Percentiles rank a stretch among this genome's conserved stretches.
Conservation (phyloP, 2,113 vertebrate species). For the Rhombomys opimus region DNA sequence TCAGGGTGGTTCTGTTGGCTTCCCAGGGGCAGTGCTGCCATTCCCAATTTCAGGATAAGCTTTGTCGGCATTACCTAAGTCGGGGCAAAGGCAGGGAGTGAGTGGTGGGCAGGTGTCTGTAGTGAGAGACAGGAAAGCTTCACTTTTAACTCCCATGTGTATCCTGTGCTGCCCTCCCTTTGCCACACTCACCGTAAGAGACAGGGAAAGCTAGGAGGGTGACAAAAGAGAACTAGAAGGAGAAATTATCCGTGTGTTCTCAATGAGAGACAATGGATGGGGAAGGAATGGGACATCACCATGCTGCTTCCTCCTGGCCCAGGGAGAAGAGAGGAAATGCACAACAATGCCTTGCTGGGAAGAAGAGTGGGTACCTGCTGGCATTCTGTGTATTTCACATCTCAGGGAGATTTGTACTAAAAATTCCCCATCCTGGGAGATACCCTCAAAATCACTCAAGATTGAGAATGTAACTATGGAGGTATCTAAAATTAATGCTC, state of each 20-base stretch:
- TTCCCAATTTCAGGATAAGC: not conserved
- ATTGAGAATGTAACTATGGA: not conserved
- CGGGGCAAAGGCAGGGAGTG: not conserved
- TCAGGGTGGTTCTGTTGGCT: not conserved
- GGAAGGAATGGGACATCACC: not conserved
- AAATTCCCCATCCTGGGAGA: not conserved
- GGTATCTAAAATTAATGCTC: conserved; percentile 19
- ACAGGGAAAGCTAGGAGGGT: not conserved
- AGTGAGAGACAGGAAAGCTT: not conserved
- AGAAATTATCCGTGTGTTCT: not conserved
- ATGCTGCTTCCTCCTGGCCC: not conserved
- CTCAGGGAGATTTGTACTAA: conserved; percentile 25
- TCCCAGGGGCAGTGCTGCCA: not conserved
- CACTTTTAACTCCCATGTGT: not conserved
- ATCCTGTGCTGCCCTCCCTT: not conserved
- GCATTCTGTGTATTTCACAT: not conserved
- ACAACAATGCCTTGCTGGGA: not conserved
- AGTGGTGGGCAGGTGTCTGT: fast-evolving
- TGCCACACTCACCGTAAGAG: not conserved
- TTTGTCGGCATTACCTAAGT: not conserved
- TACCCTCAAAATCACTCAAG: not conserved
- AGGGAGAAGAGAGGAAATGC: not conserved
- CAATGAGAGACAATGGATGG: not conserved
- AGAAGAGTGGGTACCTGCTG: not conserved
- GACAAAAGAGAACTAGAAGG: not conserved